A percentile compares a stretch with the other conserved stretches of the same genome.
These are phyloP conservation scores for Porites lobata DNA, from an alignment of 92 coral and sea anemone species.

Conservation along the genomic window DNA sequence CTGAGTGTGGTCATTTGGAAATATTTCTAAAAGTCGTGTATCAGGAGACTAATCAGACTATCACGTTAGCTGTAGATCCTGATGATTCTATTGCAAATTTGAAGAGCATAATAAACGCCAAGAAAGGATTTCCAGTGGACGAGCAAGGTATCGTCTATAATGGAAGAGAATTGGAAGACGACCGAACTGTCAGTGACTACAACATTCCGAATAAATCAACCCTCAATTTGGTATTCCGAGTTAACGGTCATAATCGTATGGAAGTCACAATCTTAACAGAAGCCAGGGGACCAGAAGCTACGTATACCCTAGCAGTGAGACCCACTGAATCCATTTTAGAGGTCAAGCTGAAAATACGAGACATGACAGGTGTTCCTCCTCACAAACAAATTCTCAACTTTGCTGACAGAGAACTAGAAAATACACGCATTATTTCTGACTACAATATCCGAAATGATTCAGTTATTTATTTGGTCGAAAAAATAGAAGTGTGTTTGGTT, in stretches of 20 bases:
- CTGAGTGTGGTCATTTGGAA: too few species aligned
- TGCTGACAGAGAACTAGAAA: background rate
- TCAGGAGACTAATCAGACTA: too few species aligned
- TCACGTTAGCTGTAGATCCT: background rate
- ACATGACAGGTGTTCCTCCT: background rate
- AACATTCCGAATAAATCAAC: background rate
- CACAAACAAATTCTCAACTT: background rate
- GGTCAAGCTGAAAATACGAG: background rate
- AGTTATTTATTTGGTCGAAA: too few species aligned
- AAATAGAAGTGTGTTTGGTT: background rate
- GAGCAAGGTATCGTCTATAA: background rate
- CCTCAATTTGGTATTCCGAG: background rate
- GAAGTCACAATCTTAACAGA: background rate
- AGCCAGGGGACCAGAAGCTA: background rate
- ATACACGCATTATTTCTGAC: too few species aligned
- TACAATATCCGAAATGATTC: too few species aligned
- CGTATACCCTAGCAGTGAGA: background rate
- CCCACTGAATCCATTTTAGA: background rate
- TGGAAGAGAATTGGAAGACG: background rate
- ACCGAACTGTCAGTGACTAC: background rate
- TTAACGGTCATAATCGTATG: background rate
- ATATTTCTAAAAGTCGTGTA: too few species aligned
- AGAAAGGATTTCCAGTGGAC: background rate
- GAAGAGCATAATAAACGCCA: background rate
- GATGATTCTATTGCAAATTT: background rate